Evolutionary conservation across 2,888 invertebrate species (phyloP), one percentile per base, ranked within the genome.

Genomic region (Eulithis prunata): DNA sequence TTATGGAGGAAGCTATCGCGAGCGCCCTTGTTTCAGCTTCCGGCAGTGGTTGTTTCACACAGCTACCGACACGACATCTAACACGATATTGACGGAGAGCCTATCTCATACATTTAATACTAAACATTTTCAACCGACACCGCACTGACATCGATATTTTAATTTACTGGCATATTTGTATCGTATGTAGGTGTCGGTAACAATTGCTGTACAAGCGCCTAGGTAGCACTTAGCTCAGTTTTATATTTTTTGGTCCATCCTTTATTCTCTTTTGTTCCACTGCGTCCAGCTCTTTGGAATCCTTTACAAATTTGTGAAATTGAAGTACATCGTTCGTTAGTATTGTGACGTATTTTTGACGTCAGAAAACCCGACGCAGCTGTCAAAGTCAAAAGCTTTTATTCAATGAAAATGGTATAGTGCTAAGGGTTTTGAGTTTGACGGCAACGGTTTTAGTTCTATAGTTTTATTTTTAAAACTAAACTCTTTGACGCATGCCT

Each of bases 191-290:
- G 32, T 3, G 32, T 32, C 32, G 32, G 32, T 32, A 32, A 0
- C 32, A 6, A 6, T 6, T 32, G 6, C 2, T 41, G 41, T 41
- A 3, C 41, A 41, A 41, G 10, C 41, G 8, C 41, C 1, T 10
- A 32, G 21, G 21, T 41, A 5, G 41, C 41, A 14, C 13, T 59
- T 56, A 64, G 55, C 58, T 32, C 21, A 62, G 49, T 68, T 64
- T 68, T 68, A 61, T 68, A 54, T 61, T 61, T 61, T 68, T 57
- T 45, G 43, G 60, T 12, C 60, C 52, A 49, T 56, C 53, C 52
- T 49, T 57, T 14, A 11, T 49, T 52, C 6, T 36, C 7, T 52
- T 52, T 12, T n/a, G 21, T 36, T 52, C 32, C 12, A 2, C 28
- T 41, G 41, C 51, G 28, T 21, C 12, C 51, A 12, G 4, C 32